Evolutionary conservation across 2,797 vertebrate genomes (phyloP), one percentile per base, ranked within the genome.

Genomic region (Setipinna tenuifilis): DNA sequence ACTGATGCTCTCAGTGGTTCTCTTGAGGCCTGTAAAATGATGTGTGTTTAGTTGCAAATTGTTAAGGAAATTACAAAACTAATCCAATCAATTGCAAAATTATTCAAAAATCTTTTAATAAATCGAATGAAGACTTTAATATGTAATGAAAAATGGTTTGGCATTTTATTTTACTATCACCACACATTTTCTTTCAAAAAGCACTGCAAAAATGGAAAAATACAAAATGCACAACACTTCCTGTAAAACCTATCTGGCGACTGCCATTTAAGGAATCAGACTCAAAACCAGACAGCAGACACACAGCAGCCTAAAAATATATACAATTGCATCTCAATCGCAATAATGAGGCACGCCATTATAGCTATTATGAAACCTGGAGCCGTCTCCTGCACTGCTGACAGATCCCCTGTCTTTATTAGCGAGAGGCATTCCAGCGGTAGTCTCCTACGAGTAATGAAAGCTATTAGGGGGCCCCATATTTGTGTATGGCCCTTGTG

Each of bases 71-170:
- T 87, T 83, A 81, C 25, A 84, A 50, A 83, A 83, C 44, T 75
- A 86, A 86, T 84, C 81, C n/a, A 50, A 82, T 57, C 82, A 85
- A 46, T 84, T 82, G 21, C 14, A 28, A 44, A 83, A 80, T 48
- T 68, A 71, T 25, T 17, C n/a, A 85, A 31, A 78, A 44, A 44
- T 17, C 71, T 78, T 78, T 44, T 78, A 78, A 78, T 78, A 35
- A 78, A 44, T 41, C 21, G 35, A 78, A 35, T 44, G 16, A 14
- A 78, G 71, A 44, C 71, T 44, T 44, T 44, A 78, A 78, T 78
- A 31, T 78, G 71, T 11, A 44, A 78, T 10, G 7, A 41, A 11
- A 7, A 78, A 78, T 21, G 19, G 35, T 78, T 78, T 35, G 16
- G 5, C 44, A 14, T 54, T 54, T 9, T 54, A 54, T 41, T 75